phyloP scores from a whole-genome alignment of 2,888 invertebrate species.

The Catocala nupta region DNA sequence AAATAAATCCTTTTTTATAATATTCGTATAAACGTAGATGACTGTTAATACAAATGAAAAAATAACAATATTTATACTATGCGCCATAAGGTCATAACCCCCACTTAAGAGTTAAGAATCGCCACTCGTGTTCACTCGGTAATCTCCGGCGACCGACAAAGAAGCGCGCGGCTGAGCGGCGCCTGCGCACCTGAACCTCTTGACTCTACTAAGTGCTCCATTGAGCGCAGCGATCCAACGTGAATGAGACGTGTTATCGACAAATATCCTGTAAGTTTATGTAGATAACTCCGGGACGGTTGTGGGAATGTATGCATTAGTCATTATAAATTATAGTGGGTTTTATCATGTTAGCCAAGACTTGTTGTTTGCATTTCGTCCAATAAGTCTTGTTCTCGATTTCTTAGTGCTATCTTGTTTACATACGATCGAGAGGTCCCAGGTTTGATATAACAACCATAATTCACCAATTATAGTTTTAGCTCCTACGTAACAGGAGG shows the following conservation, averaged over 20 bases:
- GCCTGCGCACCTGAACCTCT: constrained; percentile 69
- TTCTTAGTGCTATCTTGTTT: too few species aligned
- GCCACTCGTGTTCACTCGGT: constrained; percentile 46
- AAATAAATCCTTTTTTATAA: too few species aligned
- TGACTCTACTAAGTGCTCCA: constrained; percentile 54
- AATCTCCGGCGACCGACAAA: constrained; percentile 62
- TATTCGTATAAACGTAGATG: too few species aligned
- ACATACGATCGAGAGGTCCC: too few species aligned
- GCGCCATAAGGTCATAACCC: constrained; percentile 41
- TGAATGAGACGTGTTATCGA: constrained; percentile 45
- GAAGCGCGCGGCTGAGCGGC: constrained; percentile 45
- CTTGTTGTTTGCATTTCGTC: too few species aligned
- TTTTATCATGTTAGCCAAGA: too few species aligned
- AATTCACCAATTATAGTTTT: too few species aligned
- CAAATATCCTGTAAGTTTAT: constrained; percentile 18
- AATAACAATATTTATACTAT: constrained; percentile 5
- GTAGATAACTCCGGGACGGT: constrained; percentile 6
- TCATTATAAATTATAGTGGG: too few species aligned
- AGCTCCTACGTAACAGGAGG: too few species aligned
- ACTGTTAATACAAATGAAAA: background rate
- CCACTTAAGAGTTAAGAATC: constrained; percentile 46
- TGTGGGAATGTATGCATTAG: too few species aligned
- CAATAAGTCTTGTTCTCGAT: too few species aligned
- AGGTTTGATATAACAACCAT: too few species aligned
- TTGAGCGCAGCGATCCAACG: constrained; percentile 35